Evolutionary conservation across 2,797 vertebrate species (phyloP), one percentile per base, ranked within the genome.

Genomic region (Oreochromis grahami): DNA sequence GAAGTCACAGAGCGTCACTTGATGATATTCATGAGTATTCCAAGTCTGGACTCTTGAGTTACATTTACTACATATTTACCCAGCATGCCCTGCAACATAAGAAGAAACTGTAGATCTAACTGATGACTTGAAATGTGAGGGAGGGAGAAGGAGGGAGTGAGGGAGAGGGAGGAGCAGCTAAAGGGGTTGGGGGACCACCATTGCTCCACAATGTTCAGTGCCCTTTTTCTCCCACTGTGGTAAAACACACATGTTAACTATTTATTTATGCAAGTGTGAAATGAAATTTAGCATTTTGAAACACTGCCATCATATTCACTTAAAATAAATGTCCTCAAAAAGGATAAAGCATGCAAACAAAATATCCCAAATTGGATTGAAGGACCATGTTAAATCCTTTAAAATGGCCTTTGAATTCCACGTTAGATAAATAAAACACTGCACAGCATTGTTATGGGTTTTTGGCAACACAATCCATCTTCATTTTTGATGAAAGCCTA

Each of bases 401-500:
- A 60, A 86, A 90, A 90, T 38, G 63, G 79, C 72, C 41, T 82
- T 88, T 87, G 78, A 84, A 87, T 87, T 91, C 60, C 24, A 29
- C 48, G 83, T 91, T 88, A 77, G 76, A 90, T 93, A 91, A 94
- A 93, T 90, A 92, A 91, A 94, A 93, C 91, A 92, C 87, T 81
- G 50, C 12, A 79, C 78, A 24, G 84, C 87, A 82, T 94, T 94
- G 91, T 93, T 89, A 76, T 60, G 70, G 74, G 80, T 87, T 88
- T 84, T 89, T 92, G 92, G 90, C 89, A 85, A 92, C 91, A 89
- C 86, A 89, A 95, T 95, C 93, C 92, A 94, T 96, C 95, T 96
- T 95, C 24, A 94, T 95, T 94, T 93, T 93, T 93, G 89, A 94
- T 95, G 93, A 95, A 96, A 96, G 94, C 91, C 94, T 84, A 92